phyloP scores from a whole-genome alignment of 2,797 vertebrate genomes.

The Podarcis siculus region DNA sequence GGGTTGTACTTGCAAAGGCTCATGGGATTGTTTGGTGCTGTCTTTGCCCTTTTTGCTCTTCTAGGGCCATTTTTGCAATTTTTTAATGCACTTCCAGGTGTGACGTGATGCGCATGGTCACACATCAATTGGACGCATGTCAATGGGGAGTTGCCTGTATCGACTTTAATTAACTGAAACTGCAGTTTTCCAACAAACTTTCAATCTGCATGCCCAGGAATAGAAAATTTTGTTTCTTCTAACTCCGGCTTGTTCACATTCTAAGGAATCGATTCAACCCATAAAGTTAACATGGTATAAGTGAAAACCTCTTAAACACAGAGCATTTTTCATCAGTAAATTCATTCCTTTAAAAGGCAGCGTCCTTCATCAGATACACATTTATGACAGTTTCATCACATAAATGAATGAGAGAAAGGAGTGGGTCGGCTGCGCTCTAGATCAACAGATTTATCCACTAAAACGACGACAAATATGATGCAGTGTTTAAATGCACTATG shows the following conservation, averaged over 20 bases:
- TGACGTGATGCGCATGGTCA: too few species aligned
- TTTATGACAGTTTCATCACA: conserved; percentile 48
- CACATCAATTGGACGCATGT: too few species aligned
- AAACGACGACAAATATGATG: conserved; percentile 47
- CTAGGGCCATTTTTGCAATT: too few species aligned
- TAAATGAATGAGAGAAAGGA: conserved; percentile 42
- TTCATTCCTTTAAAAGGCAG: conserved; percentile 62
- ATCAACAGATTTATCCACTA: conserved; percentile 58
- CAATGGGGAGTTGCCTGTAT: not conserved
- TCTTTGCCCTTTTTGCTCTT: too few species aligned
- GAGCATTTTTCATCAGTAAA: conserved; percentile 54
- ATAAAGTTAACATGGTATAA: conserved; percentile 57
- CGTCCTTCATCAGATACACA: conserved; percentile 49
- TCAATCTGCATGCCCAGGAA: conserved; percentile 53
- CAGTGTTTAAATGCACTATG: conserved; percentile 54
- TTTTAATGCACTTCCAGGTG: too few species aligned
- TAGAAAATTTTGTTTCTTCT: conserved; percentile 42
- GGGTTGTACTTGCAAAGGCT: too few species aligned
- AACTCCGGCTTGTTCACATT: conserved; percentile 45
- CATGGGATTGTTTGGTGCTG: too few species aligned
- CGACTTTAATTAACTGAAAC: conserved; percentile 43
- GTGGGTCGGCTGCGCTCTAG: conserved; percentile 47
- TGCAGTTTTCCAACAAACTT: conserved; percentile 37
- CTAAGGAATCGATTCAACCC: conserved; percentile 58
- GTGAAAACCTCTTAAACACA: conserved; percentile 35